These are phyloP conservation scores for Orgyia antiqua DNA, from an alignment of 2,888 invertebrate species.

Conservation along the genomic window DNA sequence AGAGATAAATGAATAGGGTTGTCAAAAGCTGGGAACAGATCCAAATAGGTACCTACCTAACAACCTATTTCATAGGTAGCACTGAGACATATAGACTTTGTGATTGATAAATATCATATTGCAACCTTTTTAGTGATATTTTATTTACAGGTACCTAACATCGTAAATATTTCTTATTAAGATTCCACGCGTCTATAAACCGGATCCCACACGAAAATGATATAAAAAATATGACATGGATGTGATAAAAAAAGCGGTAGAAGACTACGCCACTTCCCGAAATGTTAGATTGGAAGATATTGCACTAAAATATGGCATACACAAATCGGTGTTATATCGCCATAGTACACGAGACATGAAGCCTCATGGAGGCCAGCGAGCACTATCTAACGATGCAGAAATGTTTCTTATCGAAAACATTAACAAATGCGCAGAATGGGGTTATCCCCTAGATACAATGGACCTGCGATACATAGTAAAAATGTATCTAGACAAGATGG, in stretches of 20 bases:
- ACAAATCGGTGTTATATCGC: constrained; percentile 6
- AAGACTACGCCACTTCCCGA: constrained; percentile 1
- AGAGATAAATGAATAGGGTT: constrained; percentile 11
- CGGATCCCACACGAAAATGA: constrained; percentile 4
- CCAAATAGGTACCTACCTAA: constrained; percentile 3
- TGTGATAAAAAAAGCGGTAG: constrained; percentile 6
- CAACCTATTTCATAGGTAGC: too few relatives aligned
- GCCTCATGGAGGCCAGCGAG: constrained; percentile 15
- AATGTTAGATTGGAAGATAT: not conserved
- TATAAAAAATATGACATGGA: constrained; percentile 11
- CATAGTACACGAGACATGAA: constrained; percentile 10
- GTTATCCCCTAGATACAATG: constrained; percentile 16
- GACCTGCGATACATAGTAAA: constrained; percentile 17
- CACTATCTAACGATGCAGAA: constrained; percentile 9
- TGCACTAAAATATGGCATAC: constrained; percentile 16
- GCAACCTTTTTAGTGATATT: constrained; percentile 8
- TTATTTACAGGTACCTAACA: constrained; percentile 8
- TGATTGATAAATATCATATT: constrained; percentile 4
- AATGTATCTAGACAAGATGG: constrained; percentile 13
- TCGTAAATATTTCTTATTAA: constrained; percentile 3
- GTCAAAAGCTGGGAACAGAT: constrained; percentile 7
- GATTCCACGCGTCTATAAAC: constrained; percentile 9
- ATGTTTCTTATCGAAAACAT: constrained; percentile 15
- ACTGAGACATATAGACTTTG: constrained; percentile 2
- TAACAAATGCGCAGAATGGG: constrained; percentile 20